These are phyloP conservation scores for Pluvianellus socialis DNA, from an alignment of 2,113 vertebrate genomes.

Conservation along the genomic window DNA sequence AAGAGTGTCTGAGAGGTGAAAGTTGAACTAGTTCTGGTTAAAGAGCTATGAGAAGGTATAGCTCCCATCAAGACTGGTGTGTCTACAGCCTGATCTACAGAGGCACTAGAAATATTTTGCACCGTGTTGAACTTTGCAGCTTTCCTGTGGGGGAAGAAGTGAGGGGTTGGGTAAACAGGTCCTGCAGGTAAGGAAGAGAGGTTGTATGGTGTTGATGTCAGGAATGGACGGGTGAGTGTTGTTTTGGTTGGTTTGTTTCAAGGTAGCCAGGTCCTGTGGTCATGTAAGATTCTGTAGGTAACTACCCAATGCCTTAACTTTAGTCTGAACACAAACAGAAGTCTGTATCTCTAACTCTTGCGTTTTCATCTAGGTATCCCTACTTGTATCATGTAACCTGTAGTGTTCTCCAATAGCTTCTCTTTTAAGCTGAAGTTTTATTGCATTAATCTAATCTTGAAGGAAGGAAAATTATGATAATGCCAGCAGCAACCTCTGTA, in stretches of 20 bases:
- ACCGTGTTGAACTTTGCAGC: background rate
- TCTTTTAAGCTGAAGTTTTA: conserved; percentile 27
- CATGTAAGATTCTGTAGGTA: background rate
- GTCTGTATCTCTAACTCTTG: background rate
- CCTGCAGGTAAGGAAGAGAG: background rate
- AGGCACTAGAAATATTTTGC: background rate
- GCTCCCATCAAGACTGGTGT: background rate
- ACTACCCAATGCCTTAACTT: background rate
- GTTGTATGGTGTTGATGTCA: background rate
- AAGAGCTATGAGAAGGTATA: background rate
- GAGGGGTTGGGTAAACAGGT: background rate
- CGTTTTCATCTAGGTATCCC: background rate
- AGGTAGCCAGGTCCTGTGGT: background rate
- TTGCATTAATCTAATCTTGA: conserved; percentile 54
- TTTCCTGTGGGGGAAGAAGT: background rate
- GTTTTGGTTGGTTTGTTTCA: background rate
- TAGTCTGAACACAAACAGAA: background rate
- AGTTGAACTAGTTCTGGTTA: background rate
- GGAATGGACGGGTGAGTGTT: background rate
- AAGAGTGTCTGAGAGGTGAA: background rate
- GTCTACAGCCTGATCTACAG: background rate
- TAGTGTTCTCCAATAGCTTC: background rate
- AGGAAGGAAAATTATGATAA: conserved; percentile 35
- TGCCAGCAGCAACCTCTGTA: background rate
- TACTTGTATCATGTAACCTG: background rate